Percentiles rank a stretch among this genome's conserved stretches.
phyloP scores from a whole-genome alignment of 1,140 invertebrate genomes.

The Bradysia coprophila region DNA sequence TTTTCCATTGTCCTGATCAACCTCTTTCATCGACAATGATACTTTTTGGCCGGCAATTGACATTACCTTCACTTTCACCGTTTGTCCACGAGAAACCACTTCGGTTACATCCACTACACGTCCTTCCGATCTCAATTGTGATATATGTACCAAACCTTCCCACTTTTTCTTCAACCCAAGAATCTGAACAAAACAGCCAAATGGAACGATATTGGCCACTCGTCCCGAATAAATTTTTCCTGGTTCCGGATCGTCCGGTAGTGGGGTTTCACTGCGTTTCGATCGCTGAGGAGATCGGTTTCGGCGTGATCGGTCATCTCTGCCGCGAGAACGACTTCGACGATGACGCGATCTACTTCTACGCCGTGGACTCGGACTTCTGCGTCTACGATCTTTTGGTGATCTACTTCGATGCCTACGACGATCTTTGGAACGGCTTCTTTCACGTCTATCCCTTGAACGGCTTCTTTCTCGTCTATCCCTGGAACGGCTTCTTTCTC shows the following conservation, averaged over 20 bases:
- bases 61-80: conserved; percentile 83
- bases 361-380: conserved; percentile 15
- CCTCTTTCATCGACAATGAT: conserved; percentile 96
- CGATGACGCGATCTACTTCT: conserved; percentile 21
- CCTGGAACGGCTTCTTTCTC: conserved; percentile 13
- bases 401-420: conserved; percentile 17
- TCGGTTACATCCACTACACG: conserved; percentile 88
- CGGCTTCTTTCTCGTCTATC: conserved; percentile 10
- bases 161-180: conserved; percentile 73
- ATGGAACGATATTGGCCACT: conserved; percentile 89
- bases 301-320: conserved; percentile 10
- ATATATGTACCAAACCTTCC: conserved; percentile 97
- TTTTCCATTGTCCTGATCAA: conserved; percentile 84
- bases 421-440: conserved; percentile 13
- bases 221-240: conserved; percentile 82
- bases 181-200: conserved; percentile 95
- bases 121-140: conserved; percentile 81
- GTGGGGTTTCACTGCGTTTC: conserved; percentile 13
- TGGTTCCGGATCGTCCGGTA: conserved; percentile 41
- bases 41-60: conserved; percentile 86
- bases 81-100: conserved; percentile 79
- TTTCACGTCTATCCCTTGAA: conserved; percentile 13
- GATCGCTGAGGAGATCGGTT: conserved; percentile 12
- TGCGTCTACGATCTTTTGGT: conserved; percentile 13
- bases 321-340: conserved; percentile 8